A percentile compares a stretch with the other conserved stretches of the same genome.
These are phyloP conservation scores for Flabesymbios commensalis DNA, from an alignment of 2,888 invertebrate species.

Conservation along the genomic window DNA sequence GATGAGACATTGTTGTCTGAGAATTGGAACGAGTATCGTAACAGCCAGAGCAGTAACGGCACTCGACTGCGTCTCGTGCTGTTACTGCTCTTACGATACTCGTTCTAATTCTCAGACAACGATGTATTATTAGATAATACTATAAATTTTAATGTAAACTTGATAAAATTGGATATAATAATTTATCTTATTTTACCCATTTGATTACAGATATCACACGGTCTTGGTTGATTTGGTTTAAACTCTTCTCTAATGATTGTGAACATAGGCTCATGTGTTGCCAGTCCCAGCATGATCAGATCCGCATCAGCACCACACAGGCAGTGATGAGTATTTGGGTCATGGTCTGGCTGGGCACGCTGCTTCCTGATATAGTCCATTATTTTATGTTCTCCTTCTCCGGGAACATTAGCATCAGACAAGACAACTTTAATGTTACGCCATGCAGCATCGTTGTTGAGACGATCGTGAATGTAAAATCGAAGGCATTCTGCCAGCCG, in stretches of 20 bases:
- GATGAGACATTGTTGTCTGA: no score
- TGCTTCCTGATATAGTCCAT: constrained; percentile 99
- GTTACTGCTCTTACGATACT: no score
- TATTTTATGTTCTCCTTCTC: constrained; percentile 90
- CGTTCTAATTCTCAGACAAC: no score
- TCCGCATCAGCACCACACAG: constrained; percentile 98
- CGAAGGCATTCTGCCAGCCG: constrained; percentile 74
- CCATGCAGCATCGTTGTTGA: constrained; percentile 96
- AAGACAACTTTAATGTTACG: constrained; percentile 83
- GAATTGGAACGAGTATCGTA: no score
- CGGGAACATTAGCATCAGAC: constrained; percentile 92
- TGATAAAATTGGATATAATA: no score
- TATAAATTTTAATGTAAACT: no score
- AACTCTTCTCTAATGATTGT: constrained; percentile 99
- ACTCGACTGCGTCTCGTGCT: no score
- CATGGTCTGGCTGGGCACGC: constrained; percentile 58
- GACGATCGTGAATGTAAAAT: constrained; percentile 86
- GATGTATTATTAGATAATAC: no score
- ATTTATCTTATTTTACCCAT: no score
- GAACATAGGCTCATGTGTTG: constrained; percentile 98
- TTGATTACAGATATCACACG: constrained; percentile 91
- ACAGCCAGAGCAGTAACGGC: no score
- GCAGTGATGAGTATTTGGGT: constrained; percentile 97
- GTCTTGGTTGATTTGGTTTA: constrained; percentile 91
- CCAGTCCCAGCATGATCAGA: constrained; percentile 90